Conservation (phyloP, 2,888 invertebrate genomes). For the Mythimna lalbum region DNA sequence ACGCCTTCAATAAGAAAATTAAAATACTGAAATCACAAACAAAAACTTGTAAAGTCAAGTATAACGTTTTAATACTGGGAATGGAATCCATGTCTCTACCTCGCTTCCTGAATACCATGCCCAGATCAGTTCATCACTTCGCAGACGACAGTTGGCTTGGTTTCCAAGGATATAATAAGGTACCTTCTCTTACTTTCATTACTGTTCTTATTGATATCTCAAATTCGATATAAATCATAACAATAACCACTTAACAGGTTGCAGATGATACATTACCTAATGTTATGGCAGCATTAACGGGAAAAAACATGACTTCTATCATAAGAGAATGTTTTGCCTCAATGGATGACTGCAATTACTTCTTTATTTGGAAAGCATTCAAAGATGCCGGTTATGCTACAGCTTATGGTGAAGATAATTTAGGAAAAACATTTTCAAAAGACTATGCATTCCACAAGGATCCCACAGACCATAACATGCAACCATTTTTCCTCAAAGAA, state of each 20-base stretch:
- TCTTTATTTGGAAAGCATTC: slow-evolving; percentile 95
- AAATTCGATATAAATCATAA: neutral
- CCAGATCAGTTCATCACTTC: slow-evolving; percentile 92
- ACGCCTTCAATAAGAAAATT: slow-evolving; percentile 85
- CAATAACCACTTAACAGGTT: slow-evolving; percentile 84
- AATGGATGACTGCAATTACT: slow-evolving; percentile 92
- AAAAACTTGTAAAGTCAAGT: slow-evolving; percentile 70
- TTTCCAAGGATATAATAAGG: slow-evolving; percentile 94
- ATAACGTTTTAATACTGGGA: slow-evolving; percentile 94
- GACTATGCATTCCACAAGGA: slow-evolving; percentile 92
- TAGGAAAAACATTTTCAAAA: slow-evolving; percentile 92
- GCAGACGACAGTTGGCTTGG: slow-evolving; percentile 93
- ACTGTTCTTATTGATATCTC: neutral
- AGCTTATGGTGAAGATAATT: slow-evolving; percentile 95
- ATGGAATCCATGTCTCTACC: slow-evolving; percentile 96
- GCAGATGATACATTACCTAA: slow-evolving; percentile 98
- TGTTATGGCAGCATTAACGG: slow-evolving; percentile 95
- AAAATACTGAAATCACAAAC: slow-evolving; percentile 69
- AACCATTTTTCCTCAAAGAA: slow-evolving; percentile 93
- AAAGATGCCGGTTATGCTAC: slow-evolving; percentile 93
- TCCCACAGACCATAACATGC: slow-evolving; percentile 95
- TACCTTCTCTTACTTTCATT: slow-evolving; percentile 65
- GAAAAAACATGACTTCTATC: slow-evolving; percentile 89
- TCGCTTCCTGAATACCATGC: slow-evolving; percentile 94
- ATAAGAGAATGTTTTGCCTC: slow-evolving; percentile 87